These are phyloP conservation scores for Rana temporaria DNA, from an alignment of 2,113 vertebrate species.

Conservation along the genomic window DNA sequence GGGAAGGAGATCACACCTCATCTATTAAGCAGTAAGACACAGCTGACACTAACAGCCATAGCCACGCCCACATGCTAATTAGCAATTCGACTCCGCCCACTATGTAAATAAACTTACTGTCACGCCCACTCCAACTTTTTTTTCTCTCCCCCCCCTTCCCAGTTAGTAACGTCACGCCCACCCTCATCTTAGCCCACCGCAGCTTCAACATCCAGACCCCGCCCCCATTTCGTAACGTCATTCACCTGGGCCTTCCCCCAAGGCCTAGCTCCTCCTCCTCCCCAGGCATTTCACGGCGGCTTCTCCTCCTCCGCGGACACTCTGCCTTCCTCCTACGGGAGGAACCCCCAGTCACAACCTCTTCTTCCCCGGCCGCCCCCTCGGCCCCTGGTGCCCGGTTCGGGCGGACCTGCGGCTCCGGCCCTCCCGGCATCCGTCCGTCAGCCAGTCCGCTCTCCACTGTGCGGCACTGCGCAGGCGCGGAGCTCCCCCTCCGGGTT, in stretches of 20 bases:
- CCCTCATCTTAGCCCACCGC: neutral
- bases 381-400: slow-evolving; percentile 38
- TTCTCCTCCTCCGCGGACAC: slow-evolving; percentile 54
- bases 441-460: slow-evolving; percentile 41
- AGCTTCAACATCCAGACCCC: neutral
- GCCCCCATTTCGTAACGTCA: slow-evolving; percentile 20
- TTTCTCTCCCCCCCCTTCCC: neutral
- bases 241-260: slow-evolving; percentile 51
- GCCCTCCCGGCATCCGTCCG: slow-evolving; percentile 57
- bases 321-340: slow-evolving; percentile 52
- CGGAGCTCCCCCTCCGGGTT: slow-evolving; percentile 47
- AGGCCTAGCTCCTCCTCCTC: slow-evolving; percentile 50
- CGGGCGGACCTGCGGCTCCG: slow-evolving; percentile 53
- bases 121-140: slow-evolving; percentile 30
- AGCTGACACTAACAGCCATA: neutral
- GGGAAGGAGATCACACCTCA: neutral
- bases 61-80: slow-evolving; percentile 27
- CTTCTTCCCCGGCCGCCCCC: slow-evolving; percentile 39
- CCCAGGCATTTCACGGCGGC: slow-evolving; percentile 51
- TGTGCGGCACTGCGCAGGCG: slow-evolving; percentile 44
- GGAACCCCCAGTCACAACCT: slow-evolving; percentile 35
- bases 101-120: neutral
- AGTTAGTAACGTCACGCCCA: slow-evolving; percentile 1
- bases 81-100: neutral
- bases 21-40: no score